Percentiles rank a stretch among this genome's conserved stretches.
These are phyloP conservation scores for Isurus oxyrinchus DNA, from an alignment of 2,113 vertebrate genomes.

Conservation along the genomic window DNA sequence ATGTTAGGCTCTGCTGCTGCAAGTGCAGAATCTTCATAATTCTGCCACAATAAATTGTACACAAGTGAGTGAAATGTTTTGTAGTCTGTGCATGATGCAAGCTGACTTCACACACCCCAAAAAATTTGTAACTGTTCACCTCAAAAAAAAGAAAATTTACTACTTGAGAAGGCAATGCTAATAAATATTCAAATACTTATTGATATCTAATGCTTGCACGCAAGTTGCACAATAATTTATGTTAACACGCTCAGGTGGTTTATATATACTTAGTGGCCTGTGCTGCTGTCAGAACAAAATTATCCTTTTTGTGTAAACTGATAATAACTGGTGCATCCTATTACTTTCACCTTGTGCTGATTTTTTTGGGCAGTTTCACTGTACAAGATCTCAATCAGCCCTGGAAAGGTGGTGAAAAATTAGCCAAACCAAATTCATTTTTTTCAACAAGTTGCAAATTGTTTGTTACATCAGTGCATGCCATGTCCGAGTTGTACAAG, in stretches of 20 bases:
- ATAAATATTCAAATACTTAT: background rate
- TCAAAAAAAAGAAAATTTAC: background rate
- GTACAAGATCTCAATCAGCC: background rate
- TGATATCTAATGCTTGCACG: background rate
- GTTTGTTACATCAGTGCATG: background rate
- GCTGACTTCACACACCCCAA: background rate
- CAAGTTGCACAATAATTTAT: background rate
- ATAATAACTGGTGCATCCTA: background rate
- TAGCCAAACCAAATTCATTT: background rate
- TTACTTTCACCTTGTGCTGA: background rate
- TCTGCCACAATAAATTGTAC: conserved; percentile 10
- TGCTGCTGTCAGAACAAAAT: background rate
- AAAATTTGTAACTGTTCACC: background rate
- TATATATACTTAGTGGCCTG: background rate
- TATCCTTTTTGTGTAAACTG: background rate
- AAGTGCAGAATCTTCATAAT: background rate
- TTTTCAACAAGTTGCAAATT: background rate
- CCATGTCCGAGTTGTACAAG: background rate
- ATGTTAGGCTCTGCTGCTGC: conserved; percentile 3
- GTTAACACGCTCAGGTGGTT: too few relatives aligned
- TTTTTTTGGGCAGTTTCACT: background rate
- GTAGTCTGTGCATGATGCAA: conserved; percentile 1
- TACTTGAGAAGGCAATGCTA: background rate
- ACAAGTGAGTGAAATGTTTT: background rate
- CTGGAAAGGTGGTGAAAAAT: background rate